These are phyloP conservation scores for Pseudotriccus pelzelni DNA, from an alignment of 2,797 vertebrate genomes.

Conservation along the genomic window DNA sequence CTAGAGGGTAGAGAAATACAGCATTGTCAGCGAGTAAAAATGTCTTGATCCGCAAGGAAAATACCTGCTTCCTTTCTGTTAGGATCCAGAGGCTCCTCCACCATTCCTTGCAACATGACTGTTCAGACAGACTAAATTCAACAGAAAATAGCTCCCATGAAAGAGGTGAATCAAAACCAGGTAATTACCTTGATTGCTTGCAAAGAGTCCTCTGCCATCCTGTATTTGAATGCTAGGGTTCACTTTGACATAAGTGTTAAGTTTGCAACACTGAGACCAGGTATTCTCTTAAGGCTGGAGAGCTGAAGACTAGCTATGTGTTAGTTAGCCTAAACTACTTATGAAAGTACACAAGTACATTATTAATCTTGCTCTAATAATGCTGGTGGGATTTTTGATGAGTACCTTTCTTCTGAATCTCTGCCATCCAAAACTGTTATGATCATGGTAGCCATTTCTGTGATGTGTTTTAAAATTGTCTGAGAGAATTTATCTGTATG, in stretches of 20 bases:
- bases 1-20: conserved; percentile 60
- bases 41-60: background rate
- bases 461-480: background rate
- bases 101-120: background rate
- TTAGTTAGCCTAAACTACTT: background rate
- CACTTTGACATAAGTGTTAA: background rate
- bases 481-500: background rate
- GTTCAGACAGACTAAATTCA: background rate
- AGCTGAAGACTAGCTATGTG: background rate
- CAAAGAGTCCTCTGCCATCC: background rate
- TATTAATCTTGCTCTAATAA: background rate
- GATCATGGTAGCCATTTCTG: background rate
- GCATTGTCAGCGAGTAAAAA: background rate
- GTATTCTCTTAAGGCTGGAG: background rate
- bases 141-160: background rate
- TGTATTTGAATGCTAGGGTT: background rate
- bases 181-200: background rate
- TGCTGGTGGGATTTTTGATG: background rate
- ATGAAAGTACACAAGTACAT: background rate
- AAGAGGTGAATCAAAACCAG: background rate
- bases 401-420: background rate
- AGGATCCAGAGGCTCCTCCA: background rate
- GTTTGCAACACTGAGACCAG: background rate
- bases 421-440: background rate
- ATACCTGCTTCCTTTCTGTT: background rate